Evolutionary conservation across 2,113 vertebrate genomes (phyloP), one percentile per base, ranked within the genome.

Genomic region (Pygoscelis adeliae): DNA sequence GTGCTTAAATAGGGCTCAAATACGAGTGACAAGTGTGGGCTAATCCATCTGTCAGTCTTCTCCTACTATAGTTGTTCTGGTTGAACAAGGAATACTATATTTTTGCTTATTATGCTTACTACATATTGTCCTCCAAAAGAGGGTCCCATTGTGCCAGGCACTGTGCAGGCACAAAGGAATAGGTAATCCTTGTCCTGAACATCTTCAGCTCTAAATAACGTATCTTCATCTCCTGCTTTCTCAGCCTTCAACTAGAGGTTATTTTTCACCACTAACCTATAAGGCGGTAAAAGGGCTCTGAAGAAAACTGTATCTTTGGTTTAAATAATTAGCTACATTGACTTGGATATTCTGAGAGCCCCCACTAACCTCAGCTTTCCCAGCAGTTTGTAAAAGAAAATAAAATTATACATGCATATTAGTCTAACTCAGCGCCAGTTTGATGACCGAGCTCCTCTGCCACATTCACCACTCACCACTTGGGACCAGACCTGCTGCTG

Each of bases 271-370:
- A 50, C 42, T 56, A 27, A 56, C 38, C 47, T 66, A 14, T 40
- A 2, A 4, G 32, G 36, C 46, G 59, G 58, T 36, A 52, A 72
- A 94, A 74, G 34, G 18, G 20, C 47, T 79, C 71, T 26, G 32
- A 89, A 67, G 67, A 84, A 74, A 91, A 34, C 17, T 50, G 7
- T 52, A 5, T 66, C 62, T 71, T 77, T 76, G 30, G 36, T 86
- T 92, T 95, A 67, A 96, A 82, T 95, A 77, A 93, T 82, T 59
- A 74, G 59, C 55, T 30, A 32, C 61, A 58, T 55, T 71, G 89
- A 52, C 52, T 71, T 87, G 55, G 78, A 32, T 89, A 74, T 74
- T 91, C 52, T 78, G 32, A 40, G 42, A 78, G 14, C 18, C 49
- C 16, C 32, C 34, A 61, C 63, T 65, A 71, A 91, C 59, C 69